A percentile compares a stretch with the other conserved stretches of the same genome.
Conservation (phyloP, 2,888 invertebrate species). For the Epirrita christyi region DNA sequence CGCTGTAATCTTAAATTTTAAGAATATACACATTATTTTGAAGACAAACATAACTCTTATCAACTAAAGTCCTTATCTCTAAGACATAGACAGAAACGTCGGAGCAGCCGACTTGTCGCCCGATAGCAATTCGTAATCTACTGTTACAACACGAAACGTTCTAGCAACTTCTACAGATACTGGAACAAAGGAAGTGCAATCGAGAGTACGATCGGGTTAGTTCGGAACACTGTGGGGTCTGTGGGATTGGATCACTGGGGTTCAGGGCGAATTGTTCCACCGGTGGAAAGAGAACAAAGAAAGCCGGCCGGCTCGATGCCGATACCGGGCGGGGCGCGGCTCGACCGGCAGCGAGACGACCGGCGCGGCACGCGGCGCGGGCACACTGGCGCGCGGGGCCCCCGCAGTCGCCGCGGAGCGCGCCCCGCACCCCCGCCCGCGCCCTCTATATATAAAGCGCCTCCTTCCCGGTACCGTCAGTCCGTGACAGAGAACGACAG, state of each 20-base stretch:
- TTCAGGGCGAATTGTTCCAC: conserved; percentile 31
- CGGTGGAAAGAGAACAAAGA: conserved; percentile 70
- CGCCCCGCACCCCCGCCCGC: conserved; percentile 70
- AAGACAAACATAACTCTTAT: conserved; percentile 37
- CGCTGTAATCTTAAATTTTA: conserved; percentile 1
- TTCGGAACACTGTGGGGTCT: neutral
- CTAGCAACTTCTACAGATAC: conserved; percentile 42
- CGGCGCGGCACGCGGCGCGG: conserved; percentile 53
- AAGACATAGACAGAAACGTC: conserved; percentile 29
- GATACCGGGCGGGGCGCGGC: conserved; percentile 54
- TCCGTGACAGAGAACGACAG: conserved; percentile 80
- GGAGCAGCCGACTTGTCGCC: conserved; percentile 40
- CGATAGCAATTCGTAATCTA: conserved; percentile 40
- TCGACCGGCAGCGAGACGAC: conserved; percentile 56
- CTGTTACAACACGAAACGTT: conserved; percentile 42
- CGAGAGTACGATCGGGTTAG: neutral
- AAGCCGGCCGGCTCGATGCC: conserved; percentile 71
- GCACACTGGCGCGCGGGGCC: conserved; percentile 76
- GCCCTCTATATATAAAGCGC: conserved; percentile 75
- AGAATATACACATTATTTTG: conserved; percentile 29
- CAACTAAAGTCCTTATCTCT: conserved; percentile 33
- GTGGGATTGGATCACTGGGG: conserved; percentile 11
- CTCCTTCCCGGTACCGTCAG: conserved; percentile 72
- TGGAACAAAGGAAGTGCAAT: conserved; percentile 29
- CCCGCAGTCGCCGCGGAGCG: conserved; percentile 69